Conservation (phyloP, 2,797 vertebrate genomes). For the Chaetophractus vellerosus region DNA sequence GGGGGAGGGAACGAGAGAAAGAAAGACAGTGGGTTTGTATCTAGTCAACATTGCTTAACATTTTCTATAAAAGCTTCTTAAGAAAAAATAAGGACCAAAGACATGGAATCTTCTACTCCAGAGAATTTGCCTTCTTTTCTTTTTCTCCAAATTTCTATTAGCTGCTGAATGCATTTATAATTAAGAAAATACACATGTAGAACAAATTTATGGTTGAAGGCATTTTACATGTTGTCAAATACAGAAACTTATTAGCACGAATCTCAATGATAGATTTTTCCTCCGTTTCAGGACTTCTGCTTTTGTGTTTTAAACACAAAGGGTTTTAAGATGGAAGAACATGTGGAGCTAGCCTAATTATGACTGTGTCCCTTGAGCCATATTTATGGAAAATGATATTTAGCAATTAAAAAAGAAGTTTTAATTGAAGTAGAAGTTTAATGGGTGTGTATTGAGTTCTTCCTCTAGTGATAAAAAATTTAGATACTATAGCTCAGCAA, state of each 20-base stretch:
- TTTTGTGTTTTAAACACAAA: slow-evolving; percentile 37
- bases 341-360: neutral
- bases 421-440: slow-evolving; percentile 56
- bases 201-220: neutral
- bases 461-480: slow-evolving; percentile 16
- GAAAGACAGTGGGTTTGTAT: neutral
- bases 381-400: slow-evolving; percentile 6
- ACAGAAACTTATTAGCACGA: neutral
- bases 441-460: neutral
- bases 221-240: slow-evolving; percentile 26
- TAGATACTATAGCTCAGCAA: neutral
- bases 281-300: slow-evolving; percentile 1
- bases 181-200: neutral
- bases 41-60: neutral
- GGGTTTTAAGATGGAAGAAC: neutral
- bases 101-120: neutral
- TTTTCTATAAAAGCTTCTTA: slow-evolving; percentile 13
- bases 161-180: neutral
- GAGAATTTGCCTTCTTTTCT: neutral
- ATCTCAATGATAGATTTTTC: neutral
- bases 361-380: neutral
- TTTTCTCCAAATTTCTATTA: neutral
- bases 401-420: neutral
- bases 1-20: neutral
- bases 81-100: neutral